phyloP scores from a whole-genome alignment of 2,888 invertebrate genomes.

The Tanypteryx hageni region DNA sequence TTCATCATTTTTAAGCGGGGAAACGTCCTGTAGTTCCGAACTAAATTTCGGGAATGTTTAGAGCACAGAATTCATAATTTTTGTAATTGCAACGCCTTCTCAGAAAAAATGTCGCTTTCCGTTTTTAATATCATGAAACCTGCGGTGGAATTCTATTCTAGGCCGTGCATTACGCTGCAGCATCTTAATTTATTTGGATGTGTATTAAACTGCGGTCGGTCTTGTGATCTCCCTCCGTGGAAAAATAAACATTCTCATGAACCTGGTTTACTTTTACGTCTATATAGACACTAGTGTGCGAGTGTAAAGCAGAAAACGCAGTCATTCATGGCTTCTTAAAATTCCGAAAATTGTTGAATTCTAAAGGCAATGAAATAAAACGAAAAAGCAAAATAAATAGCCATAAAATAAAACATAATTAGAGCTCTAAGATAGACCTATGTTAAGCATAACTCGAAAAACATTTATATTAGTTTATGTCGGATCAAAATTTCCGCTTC shows the following conservation, averaged over 20 bases:
- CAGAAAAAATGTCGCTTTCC: constrained; percentile 36
- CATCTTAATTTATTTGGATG: constrained; percentile 42
- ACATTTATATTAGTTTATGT: too few species aligned
- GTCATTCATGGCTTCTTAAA: not conserved
- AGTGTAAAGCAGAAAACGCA: not conserved
- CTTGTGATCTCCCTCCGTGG: not conserved
- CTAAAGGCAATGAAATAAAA: not conserved
- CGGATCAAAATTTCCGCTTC: too few species aligned
- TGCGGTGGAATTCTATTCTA: not conserved
- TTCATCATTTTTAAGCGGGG: not conserved
- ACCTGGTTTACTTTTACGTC: not conserved
- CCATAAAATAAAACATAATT: too few species aligned
- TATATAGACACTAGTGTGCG: not conserved
- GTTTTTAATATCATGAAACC: constrained; percentile 12
- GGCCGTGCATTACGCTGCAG: not conserved
- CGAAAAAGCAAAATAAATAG: not conserved
- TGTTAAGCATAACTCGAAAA: too few species aligned
- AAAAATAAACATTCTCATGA: not conserved
- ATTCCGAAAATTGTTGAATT: not conserved
- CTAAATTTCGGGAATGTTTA: constrained; percentile 9
- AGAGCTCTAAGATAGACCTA: too few species aligned
- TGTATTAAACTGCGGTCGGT: constrained; percentile 27
- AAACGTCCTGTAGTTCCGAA: not conserved
- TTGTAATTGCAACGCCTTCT: not conserved
- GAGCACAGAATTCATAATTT: not conserved